Evolutionary conservation across 2,797 vertebrate species (phyloP).

Genomic region (Pseudotriccus pelzelni): DNA sequence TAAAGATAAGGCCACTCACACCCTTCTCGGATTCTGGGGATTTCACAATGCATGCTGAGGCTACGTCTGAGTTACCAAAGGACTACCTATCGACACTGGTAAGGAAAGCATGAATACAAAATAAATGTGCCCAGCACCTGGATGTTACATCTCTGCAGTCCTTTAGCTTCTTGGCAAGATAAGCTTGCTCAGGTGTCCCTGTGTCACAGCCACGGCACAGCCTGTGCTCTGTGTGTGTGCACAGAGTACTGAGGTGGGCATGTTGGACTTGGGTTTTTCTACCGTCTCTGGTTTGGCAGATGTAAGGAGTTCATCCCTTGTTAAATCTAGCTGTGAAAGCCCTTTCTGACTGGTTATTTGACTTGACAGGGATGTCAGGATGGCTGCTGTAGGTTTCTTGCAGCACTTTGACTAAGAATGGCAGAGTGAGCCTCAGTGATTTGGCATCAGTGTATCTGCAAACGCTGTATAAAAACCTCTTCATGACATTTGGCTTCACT

Average conservation of each 20-base stretch:
- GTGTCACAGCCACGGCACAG: background rate
- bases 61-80: constrained; percentile 79
- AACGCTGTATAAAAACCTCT: background rate
- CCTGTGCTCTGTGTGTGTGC: background rate
- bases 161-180: background rate
- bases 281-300: background rate
- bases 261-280: background rate
- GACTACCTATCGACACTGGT: constrained; percentile 93
- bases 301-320: background rate
- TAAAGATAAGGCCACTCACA: constrained; percentile 89
- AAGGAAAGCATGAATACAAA: constrained; percentile 46
- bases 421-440: background rate
- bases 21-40: constrained; percentile 95
- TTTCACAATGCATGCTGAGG: constrained; percentile 74
- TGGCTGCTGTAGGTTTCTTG: background rate
- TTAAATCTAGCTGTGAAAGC: background rate
- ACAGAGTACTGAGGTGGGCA: background rate
- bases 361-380: background rate
- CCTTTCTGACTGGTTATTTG: background rate
- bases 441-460: background rate
- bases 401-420: background rate
- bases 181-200: background rate
- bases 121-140: background rate
- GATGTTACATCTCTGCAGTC: background rate
- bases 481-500: background rate